Evolutionary conservation across 2,888 invertebrate species (phyloP).

Genomic region (Ormyrus nitidulus): DNA sequence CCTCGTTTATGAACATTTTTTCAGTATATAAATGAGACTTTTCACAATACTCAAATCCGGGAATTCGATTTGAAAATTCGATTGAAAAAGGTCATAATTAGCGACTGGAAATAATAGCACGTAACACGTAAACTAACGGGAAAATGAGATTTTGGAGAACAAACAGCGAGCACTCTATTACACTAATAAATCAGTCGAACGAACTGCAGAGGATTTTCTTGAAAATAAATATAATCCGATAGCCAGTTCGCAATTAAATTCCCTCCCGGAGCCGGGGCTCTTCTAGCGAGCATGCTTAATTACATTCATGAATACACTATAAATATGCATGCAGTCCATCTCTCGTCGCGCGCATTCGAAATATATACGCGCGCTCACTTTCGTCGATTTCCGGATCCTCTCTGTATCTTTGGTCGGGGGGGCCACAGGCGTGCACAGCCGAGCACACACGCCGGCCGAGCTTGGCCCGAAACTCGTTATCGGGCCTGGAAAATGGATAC

Average conservation of each 20-base stretch:
- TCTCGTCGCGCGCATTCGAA: constrained; percentile 10
- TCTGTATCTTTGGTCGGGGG: constrained; percentile 4
- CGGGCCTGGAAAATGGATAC: constrained; percentile 30
- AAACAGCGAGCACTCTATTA: no score
- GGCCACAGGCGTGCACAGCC: no score
- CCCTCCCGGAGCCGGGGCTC: not conserved
- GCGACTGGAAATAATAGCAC: no score
- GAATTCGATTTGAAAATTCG: no score
- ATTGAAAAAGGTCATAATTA: no score
- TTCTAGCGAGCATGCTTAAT: constrained; percentile 37
- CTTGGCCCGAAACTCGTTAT: constrained; percentile 45
- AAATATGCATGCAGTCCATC: constrained; percentile 50
- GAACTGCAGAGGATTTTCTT: not conserved
- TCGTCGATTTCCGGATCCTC: constrained; percentile 43
- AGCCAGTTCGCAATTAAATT: constrained; percentile 31
- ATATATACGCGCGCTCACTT: constrained; percentile 18
- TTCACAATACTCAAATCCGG: not conserved
- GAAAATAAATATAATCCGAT: constrained; percentile 20
- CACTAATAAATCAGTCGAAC: no score
- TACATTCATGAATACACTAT: constrained; percentile 48
- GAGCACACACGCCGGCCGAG: not conserved
- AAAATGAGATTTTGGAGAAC: no score
- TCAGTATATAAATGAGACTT: constrained; percentile 4
- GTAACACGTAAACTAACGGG: no score
- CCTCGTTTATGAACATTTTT: constrained; percentile 20